Percentiles rank a stretch among this genome's conserved stretches.
Conservation (phyloP, 2,888 invertebrate genomes). For the Cheiracanthium punctorium region DNA sequence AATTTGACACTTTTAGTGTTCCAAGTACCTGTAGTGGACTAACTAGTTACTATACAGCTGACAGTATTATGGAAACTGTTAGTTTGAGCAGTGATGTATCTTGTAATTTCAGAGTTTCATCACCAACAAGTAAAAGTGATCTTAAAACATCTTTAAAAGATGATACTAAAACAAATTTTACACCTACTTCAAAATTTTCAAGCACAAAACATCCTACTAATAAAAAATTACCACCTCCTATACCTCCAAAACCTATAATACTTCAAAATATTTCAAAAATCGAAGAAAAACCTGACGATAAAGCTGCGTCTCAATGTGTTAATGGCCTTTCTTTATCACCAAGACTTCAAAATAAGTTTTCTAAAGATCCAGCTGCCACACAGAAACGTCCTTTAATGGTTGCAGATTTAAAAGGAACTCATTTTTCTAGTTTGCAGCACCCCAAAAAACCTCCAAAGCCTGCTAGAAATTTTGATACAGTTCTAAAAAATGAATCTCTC, state of each 20-base stretch:
- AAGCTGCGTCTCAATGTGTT: constrained; percentile 36
- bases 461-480: constrained; percentile 46
- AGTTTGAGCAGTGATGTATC: constrained; percentile 42
- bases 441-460: constrained; percentile 30
- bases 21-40: constrained; percentile 62
- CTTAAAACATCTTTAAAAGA: neutral
- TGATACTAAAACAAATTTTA: neutral
- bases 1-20: constrained; percentile 57
- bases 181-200: neutral
- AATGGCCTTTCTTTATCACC: constrained; percentile 62
- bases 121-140: constrained; percentile 3
- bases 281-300: constrained; percentile 5
- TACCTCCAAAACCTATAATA: constrained; percentile 53
- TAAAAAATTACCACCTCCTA: constrained; percentile 57
- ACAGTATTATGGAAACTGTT: constrained; percentile 45
- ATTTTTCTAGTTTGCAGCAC: constrained; percentile 34
- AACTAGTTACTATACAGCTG: constrained; percentile 66
- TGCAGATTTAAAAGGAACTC: constrained; percentile 57
- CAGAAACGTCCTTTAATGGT: constrained; percentile 44
- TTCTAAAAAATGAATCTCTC: constrained; percentile 57
- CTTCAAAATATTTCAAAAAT: neutral
- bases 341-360: constrained; percentile 40
- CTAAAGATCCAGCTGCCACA: constrained; percentile 40
- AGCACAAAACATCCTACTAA: neutral
- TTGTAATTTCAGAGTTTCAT: constrained; percentile 29